A percentile compares a stretch with the other conserved stretches of the same genome.
These are phyloP conservation scores for Podiceps cristatus DNA, from an alignment of 2,113 vertebrate species.

Conservation along the genomic window DNA sequence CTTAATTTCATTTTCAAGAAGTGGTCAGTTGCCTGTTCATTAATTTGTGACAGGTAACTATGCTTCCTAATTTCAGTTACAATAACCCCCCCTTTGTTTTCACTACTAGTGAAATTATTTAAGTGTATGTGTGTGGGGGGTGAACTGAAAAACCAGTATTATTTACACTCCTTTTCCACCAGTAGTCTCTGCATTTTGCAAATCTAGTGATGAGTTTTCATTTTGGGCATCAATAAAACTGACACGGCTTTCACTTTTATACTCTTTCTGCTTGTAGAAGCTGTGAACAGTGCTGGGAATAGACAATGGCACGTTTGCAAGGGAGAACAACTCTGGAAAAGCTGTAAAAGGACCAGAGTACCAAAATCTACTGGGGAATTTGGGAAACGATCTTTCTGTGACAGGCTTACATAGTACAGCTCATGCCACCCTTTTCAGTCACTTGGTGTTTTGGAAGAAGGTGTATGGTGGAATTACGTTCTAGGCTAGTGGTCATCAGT, in stretches of 20 bases:
- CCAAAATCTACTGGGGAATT: neutral
- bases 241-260: neutral
- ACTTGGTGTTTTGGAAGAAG: neutral
- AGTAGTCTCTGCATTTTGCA: neutral
- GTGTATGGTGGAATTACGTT: neutral
- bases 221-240: neutral
- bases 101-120: neutral
- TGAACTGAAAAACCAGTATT: neutral
- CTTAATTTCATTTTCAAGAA: neutral
- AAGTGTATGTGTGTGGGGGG: neutral
- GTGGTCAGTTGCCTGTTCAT: neutral
- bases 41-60: neutral
- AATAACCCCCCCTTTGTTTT: neutral
- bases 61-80: neutral
- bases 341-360: neutral
- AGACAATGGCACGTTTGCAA: neutral
- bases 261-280: neutral
- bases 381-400: neutral
- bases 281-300: neutral
- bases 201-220: neutral
- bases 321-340: neutral
- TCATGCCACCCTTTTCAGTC: neutral
- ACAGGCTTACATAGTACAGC: neutral
- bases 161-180: neutral
- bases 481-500: neutral